Percentiles rank a stretch among this genome's conserved stretches.
These are phyloP conservation scores for Leucophenga varia DNA, from an alignment of 1,140 invertebrate genomes.

Conservation along the genomic window DNA sequence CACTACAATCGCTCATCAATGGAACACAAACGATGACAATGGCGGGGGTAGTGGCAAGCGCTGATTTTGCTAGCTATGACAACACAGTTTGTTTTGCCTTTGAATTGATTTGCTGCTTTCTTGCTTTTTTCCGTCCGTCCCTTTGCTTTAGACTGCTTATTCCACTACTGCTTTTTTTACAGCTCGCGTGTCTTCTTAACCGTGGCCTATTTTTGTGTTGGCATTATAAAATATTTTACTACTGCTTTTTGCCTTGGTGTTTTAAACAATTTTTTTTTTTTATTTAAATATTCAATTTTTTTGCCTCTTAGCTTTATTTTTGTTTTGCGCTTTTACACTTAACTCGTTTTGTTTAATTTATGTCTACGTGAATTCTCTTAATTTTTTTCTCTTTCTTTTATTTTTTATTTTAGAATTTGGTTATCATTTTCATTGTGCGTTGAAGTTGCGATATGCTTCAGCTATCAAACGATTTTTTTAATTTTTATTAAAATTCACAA, in stretches of 20 bases:
- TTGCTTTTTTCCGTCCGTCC: too few species aligned
- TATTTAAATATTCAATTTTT: slow-evolving; percentile 7
- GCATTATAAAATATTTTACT: too few species aligned
- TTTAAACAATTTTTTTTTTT: background rate
- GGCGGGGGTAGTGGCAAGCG: too few species aligned
- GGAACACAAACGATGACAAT: slow-evolving; percentile 30
- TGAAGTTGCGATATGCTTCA: too few species aligned
- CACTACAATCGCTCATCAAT: slow-evolving; percentile 47
- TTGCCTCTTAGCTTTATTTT: too few species aligned
- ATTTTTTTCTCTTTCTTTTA: slow-evolving; percentile 3
- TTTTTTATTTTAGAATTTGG: slow-evolving; percentile 26
- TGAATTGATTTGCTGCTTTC: background rate
- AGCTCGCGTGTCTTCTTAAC: slow-evolving; percentile 4
- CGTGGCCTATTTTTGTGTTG: slow-evolving; percentile 15
- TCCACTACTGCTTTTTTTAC: too few species aligned
- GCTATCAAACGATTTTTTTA: too few species aligned
- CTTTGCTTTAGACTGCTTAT: too few species aligned
- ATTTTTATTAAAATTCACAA: too few species aligned
- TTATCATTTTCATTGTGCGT: slow-evolving; percentile 46
- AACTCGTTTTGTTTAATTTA: slow-evolving; percentile 8
- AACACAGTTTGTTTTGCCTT: slow-evolving; percentile 28
- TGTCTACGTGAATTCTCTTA: slow-evolving; percentile 22
- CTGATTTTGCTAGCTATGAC: too few species aligned
- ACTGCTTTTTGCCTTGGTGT: slow-evolving; percentile 6
- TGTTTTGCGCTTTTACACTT: slow-evolving; percentile 23